Percentiles rank a stretch among this genome's conserved stretches.
Evolutionary conservation across 2,888 invertebrate genomes (phyloP).

Genomic region (Drosophila mayaguana): DNA sequence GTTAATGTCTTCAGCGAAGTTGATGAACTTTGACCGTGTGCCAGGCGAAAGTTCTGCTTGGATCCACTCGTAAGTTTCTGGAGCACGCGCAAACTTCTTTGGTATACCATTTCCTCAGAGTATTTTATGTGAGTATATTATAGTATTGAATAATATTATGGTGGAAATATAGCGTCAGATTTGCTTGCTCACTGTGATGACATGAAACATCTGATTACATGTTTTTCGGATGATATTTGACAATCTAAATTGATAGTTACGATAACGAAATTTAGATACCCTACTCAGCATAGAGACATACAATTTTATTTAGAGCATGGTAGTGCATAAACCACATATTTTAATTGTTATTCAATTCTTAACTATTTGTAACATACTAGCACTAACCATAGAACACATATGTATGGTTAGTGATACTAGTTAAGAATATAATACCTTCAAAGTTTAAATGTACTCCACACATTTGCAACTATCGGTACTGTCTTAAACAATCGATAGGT

Average conservation of each 20-base stretch:
- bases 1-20: slow-evolving; percentile 48
- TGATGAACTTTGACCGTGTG: slow-evolving; percentile 29
- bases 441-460: background rate
- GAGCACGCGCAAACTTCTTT: slow-evolving; percentile 32
- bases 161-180: slow-evolving; percentile 5
- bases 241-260: background rate
- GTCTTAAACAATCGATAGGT: slow-evolving; percentile 16
- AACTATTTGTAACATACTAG: background rate
- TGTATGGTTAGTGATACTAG: no score
- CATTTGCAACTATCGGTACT: background rate
- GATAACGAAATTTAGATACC: slow-evolving; percentile 5
- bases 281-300: background rate
- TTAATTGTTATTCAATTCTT: background rate
- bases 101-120: slow-evolving; percentile 41
- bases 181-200: slow-evolving; percentile 19
- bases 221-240: background rate
- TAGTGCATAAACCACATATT: background rate
- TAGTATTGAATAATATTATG: slow-evolving; percentile 25
- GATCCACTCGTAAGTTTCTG: slow-evolving; percentile 20
- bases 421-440: no score
- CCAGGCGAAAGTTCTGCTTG: slow-evolving; percentile 16
- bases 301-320: background rate
- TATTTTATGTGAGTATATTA: background rate
- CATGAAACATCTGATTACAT: slow-evolving; percentile 35
- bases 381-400: no score